Evolutionary conservation across 2,797 vertebrate genomes (phyloP), one percentile per base, ranked within the genome.

Genomic region (Petrocephalus schoutedeni): DNA sequence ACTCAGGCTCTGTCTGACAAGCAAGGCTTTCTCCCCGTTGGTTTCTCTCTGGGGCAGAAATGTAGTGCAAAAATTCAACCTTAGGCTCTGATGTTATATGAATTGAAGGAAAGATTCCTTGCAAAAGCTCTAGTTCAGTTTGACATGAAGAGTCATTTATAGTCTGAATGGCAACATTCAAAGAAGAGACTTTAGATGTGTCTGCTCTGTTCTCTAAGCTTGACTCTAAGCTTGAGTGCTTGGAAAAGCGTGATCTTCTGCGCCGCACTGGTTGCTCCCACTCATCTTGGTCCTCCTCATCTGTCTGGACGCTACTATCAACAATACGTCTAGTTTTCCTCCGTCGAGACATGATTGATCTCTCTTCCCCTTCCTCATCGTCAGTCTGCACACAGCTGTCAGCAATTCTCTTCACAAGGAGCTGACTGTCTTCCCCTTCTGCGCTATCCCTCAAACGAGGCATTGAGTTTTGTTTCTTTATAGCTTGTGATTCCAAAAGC

Each of bases 341-440:
- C 74, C 96, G 95, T 84, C 97, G 96, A 0, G 96, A 97, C 93
- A 98, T 94, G 89, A 98, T 94, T 92, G 97, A 99, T 90, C 97
- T 97, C 88, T 98, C 97, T 89, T 98, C 98, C 0, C 97, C 96
- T 0, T 99, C 98, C 91, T 99, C 98, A 0, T 99, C 98, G 0
- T 99, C 98, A 0, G 98, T 99, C 94, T 99, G 98, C 77, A 99
- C 97, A 0, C 97, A 98, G 93, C 97, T 99, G 92, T 99, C 98
- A 0, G 98, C 95, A 0, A 95, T 98, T 91, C 97, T 97, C 91
- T 96, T 94, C 0, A 96, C 94, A 0, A 96, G 94, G 89, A 98
- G 97, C 1, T 96, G 93, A 0, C 91, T 91, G 0, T 92, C 87
- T 74, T 98, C 98, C 8, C 95, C 95, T 9, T 98, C 97, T 0